phyloP scores from a whole-genome alignment of 2,113 vertebrate species.

The Mormoops blainvillei region DNA sequence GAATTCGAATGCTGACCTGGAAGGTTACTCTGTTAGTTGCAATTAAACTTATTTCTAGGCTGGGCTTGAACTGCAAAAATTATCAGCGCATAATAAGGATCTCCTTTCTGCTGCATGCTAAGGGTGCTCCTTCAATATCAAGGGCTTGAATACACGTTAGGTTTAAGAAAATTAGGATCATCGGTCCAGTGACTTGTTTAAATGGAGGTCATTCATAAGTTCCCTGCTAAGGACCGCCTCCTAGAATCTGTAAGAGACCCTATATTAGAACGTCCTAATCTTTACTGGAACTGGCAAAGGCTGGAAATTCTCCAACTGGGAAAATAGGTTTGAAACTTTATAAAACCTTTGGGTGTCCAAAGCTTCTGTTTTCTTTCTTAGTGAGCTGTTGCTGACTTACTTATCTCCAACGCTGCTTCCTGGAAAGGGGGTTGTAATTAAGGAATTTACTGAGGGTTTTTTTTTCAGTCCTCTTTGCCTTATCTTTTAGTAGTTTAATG shows the following conservation, averaged over 20 bases:
- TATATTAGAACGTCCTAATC: slow-evolving; percentile 48
- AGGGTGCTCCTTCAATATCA: not conserved
- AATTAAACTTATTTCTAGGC: not conserved
- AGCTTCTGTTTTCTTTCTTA: not conserved
- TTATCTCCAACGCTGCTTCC: not conserved
- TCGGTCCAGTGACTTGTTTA: slow-evolving; percentile 57
- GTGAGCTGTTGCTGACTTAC: not conserved
- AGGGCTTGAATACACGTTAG: not conserved
- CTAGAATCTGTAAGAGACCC: slow-evolving; percentile 33
- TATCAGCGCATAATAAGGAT: not conserved
- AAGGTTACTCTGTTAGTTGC: not conserved
- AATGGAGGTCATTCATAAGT: slow-evolving; percentile 51
- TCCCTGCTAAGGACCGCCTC: slow-evolving; percentile 65
- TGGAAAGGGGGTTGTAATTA: not conserved
- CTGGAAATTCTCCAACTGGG: slow-evolving; percentile 62
- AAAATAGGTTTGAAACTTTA: slow-evolving; percentile 50
- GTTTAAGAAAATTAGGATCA: not conserved
- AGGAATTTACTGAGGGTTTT: not conserved
- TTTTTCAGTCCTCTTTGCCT: not conserved
- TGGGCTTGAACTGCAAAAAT: slow-evolving; percentile 38
- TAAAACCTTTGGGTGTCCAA: slow-evolving; percentile 43
- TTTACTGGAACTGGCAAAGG: slow-evolving; percentile 54
- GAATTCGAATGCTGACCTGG: not conserved
- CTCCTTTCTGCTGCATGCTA: not conserved
- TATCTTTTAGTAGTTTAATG: not conserved